Evolutionary conservation across 1,140 invertebrate species (phyloP), one percentile per base, ranked within the genome.

Genomic region (Drosophila lacteicornis): DNA sequence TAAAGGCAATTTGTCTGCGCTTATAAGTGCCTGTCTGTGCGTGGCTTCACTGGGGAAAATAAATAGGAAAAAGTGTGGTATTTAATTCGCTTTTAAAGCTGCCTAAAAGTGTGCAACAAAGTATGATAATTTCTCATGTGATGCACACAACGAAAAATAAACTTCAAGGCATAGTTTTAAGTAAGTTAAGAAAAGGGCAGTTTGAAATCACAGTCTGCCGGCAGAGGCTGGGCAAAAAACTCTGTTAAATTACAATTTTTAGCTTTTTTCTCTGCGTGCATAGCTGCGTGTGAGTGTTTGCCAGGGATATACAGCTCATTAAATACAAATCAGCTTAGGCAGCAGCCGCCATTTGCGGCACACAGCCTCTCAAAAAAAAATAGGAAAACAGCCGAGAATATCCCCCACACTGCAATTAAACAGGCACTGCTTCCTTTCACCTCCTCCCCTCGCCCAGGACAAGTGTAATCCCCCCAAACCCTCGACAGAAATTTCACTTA

Each of bases 271-370:
- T 38, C 13, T 56, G n/a, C 58, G 65, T 71, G 42, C 62, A 40
- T 15, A 19, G 40, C n/a, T 53, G 58, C 45, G 22, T 53, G 47
- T 15, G 63, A 51, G 59, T 63, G 58, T 47, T 27, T 67, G 19
- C 36, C 22, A 0, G 45, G 66, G 59, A 80, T 77, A 80, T 69
- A 80, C 65, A 88, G 84, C 84, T 88, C 85, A 88, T 88, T 90
- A 88, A 90, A 90, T 85, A 71, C 85, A 88, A 88, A 88, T 90
- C 85, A 91, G 85, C 85, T 90, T 91, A 80, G 71, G 57, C 76
- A 71, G 63, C 45, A 63, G 33, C 59, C 63, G 36, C 75, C 66
- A 56, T 56, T 59, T 49, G 42, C 55, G 47, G 47, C 67, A 53
- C 60, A 68, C 43, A 36, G 33, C 33, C 33, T 36, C 8, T 11